Evolutionary conservation across 2,113 vertebrate species (phyloP).

Genomic region (Mobula birostris): DNA sequence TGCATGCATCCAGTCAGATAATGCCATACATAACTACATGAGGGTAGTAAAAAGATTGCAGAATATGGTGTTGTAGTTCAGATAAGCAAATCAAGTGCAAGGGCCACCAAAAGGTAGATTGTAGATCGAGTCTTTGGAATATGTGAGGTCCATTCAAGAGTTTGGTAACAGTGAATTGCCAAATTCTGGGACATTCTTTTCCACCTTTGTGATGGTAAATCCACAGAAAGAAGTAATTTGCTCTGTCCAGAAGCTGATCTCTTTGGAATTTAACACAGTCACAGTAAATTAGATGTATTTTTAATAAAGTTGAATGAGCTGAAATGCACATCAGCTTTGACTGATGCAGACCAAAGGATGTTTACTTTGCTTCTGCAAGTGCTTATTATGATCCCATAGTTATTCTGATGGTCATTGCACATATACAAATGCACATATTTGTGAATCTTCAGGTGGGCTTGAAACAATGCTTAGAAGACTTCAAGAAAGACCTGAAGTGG

Average conservation of each 20-base stretch:
- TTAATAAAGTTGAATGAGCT: neutral
- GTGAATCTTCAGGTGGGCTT: slow-evolving; percentile 64
- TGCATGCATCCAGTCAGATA: too few relatives aligned
- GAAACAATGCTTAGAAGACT: slow-evolving; percentile 70
- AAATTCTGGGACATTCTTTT: too few relatives aligned
- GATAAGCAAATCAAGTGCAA: too few relatives aligned
- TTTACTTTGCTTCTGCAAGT: neutral
- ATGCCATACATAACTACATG: too few relatives aligned
- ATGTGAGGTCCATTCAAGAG: too few relatives aligned
- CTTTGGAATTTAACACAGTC: neutral
- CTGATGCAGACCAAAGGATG: neutral
- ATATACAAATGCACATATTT: neutral
- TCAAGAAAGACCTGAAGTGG: slow-evolving; percentile 75
- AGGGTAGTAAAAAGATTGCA: too few relatives aligned
- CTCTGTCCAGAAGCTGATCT: neutral
- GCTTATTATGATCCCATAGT: neutral
- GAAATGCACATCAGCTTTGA: neutral
- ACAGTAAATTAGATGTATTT: too few relatives aligned
- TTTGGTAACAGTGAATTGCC: neutral
- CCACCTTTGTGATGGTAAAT: too few relatives aligned
- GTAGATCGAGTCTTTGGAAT: too few relatives aligned
- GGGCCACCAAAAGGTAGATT: too few relatives aligned
- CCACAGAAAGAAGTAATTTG: too few relatives aligned
- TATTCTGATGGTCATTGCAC: neutral
- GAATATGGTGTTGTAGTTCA: too few relatives aligned